A percentile compares a stretch with the other conserved stretches of the same genome.
These are phyloP conservation scores for Haliclona indistincta DNA, from an alignment of 37 sponge, comb jelly and placozoan species.

Conservation along the genomic window DNA sequence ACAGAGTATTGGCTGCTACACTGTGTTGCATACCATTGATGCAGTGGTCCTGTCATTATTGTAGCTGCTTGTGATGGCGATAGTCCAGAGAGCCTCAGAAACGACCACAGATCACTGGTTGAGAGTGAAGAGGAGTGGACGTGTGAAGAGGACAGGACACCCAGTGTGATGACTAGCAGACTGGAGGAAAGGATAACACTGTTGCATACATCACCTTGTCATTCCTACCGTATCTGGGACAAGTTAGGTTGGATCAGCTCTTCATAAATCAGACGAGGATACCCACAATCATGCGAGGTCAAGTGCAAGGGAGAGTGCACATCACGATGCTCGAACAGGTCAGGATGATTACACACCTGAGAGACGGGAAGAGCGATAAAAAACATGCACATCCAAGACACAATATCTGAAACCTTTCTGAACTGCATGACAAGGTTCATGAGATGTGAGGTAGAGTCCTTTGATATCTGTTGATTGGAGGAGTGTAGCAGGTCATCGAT, in stretches of 20 bases:
- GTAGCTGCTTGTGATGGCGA: constrained; percentile 41
- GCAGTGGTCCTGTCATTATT: constrained; percentile 26
- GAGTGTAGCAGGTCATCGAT: constrained; percentile 86
- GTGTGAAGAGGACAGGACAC: constrained; percentile 44
- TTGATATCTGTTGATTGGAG: constrained; percentile 39
- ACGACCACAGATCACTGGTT: constrained; percentile 38
- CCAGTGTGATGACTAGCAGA: constrained; percentile 27
- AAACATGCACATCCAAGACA: not conserved
- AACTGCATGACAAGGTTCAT: constrained; percentile 98
- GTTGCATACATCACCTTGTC: not conserved
- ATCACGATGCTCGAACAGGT: constrained; percentile 88
- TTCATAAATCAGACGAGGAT: not conserved
- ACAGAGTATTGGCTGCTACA: not conserved
- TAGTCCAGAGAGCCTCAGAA: constrained; percentile 41
- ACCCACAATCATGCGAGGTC: too few relatives aligned
- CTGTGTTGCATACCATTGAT: constrained; percentile 30
- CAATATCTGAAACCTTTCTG: constrained; percentile 72
- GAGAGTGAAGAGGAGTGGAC: constrained; percentile 31
- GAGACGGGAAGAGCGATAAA: not conserved
- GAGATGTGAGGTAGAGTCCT: constrained; percentile 67
- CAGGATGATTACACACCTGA: constrained; percentile 96
- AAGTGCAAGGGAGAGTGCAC: constrained; percentile 72
- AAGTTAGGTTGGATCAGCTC: not conserved
- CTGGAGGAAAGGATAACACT: constrained; percentile 12
- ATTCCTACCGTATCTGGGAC: not conserved